Evolutionary conservation across 2,113 vertebrate genomes (phyloP).

Genomic region (Aramus guarauna): DNA sequence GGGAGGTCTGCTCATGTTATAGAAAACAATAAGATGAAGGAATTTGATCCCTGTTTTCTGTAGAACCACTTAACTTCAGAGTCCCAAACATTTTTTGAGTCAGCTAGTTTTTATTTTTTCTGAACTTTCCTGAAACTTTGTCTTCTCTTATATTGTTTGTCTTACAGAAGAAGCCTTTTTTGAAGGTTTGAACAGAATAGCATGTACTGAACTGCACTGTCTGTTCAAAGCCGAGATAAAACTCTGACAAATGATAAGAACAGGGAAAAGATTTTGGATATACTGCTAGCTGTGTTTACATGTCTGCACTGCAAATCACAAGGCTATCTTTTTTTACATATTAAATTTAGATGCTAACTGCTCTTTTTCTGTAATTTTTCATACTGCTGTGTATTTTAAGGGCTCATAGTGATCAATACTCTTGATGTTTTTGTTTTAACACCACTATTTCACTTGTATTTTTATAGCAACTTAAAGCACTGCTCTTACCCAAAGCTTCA

Average conservation of each 20-base stretch:
- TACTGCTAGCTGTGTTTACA: background rate
- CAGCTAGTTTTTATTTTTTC: background rate
- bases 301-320: background rate
- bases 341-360: background rate
- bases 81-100: background rate
- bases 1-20: background rate
- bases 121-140: background rate
- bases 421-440: background rate
- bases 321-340: background rate
- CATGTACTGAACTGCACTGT: background rate
- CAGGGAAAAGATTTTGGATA: background rate
- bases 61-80: background rate
- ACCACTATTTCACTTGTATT: background rate
- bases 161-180: background rate
- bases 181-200: background rate
- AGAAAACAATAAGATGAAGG: background rate
- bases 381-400: background rate
- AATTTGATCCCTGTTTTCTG: background rate
- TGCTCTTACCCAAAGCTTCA: background rate
- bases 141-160: background rate
- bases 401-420: background rate
- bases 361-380: background rate
- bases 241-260: background rate
- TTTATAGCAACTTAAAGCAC: background rate
- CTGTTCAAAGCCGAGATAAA: background rate